Evolutionary conservation across 2,888 invertebrate genomes (phyloP).

Genomic region (Pharmacophagus antenor): DNA sequence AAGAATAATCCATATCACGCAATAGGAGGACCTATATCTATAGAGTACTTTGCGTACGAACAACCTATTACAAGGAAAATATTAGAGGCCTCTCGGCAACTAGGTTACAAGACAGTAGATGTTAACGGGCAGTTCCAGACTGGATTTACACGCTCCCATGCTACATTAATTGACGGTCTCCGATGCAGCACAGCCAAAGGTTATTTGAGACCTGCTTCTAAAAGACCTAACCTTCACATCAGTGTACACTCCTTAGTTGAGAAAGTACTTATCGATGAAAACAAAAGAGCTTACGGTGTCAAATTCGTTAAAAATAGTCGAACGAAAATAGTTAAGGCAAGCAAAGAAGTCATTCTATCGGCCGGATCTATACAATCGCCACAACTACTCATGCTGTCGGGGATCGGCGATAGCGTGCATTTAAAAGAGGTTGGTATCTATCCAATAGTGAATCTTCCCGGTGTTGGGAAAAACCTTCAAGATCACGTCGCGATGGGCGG

Average conservation of each 20-base stretch:
- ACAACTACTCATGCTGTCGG: slow-evolving; percentile 92
- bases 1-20: slow-evolving; percentile 83
- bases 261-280: slow-evolving; percentile 83
- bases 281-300: slow-evolving; percentile 84
- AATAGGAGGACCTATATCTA: slow-evolving; percentile 85
- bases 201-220: slow-evolving; percentile 84
- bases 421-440: slow-evolving; percentile 82
- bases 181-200: slow-evolving; percentile 93
- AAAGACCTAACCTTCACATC: slow-evolving; percentile 87
- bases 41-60: slow-evolving; percentile 86
- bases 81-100: slow-evolving; percentile 84
- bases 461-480: slow-evolving; percentile 90
- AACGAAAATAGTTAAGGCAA: slow-evolving; percentile 80
- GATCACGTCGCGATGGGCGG: slow-evolving; percentile 92
- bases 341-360: slow-evolving; percentile 90
- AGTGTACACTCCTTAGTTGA: slow-evolving; percentile 85
- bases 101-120: slow-evolving; percentile 86
- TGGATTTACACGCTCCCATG: slow-evolving; percentile 89
- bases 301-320: slow-evolving; percentile 82
- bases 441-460: slow-evolving; percentile 82
- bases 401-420: slow-evolving; percentile 86
- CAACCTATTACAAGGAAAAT: slow-evolving; percentile 86
- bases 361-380: slow-evolving; percentile 93
- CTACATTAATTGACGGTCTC: slow-evolving; percentile 87
- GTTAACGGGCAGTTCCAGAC: slow-evolving; percentile 90